Percentiles rank a stretch among this genome's conserved stretches.
Conservation (phyloP, 2,113 vertebrate genomes). For the Sturnus vulgaris region DNA sequence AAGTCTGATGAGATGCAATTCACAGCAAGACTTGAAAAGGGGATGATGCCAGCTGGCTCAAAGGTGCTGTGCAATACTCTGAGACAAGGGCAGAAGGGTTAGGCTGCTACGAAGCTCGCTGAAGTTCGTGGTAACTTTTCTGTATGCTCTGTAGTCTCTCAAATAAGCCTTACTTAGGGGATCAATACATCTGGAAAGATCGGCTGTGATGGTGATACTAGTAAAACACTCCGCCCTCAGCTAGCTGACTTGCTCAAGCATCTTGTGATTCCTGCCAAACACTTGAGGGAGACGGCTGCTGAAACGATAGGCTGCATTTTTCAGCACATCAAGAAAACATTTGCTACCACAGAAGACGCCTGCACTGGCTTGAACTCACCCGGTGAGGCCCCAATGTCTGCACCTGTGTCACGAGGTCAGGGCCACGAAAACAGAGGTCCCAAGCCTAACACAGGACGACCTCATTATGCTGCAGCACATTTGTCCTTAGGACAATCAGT, state of each 20-base stretch:
- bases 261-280: not conserved
- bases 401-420: not conserved
- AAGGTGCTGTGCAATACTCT: not conserved
- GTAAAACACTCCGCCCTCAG: not conserved
- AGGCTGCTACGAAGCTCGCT: rapidly evolving
- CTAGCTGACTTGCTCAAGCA: not conserved
- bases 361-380: not conserved
- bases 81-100: rapidly evolving
- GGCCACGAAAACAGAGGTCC: not conserved
- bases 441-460: not conserved
- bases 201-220: rapidly evolving
- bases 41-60: not conserved
- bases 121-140: not conserved
- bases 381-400: not conserved
- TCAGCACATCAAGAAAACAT: not conserved
- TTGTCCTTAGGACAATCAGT: not conserved
- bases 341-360: not conserved
- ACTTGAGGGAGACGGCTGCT: not conserved
- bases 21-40: not conserved
- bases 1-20: not conserved
- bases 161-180: not conserved
- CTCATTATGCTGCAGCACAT: not conserved
- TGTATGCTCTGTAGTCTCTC: not conserved
- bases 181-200: not conserved
- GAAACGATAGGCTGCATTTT: not conserved